Conservation (phyloP, 2,797 vertebrate genomes). For the Chelon auratus region DNA sequence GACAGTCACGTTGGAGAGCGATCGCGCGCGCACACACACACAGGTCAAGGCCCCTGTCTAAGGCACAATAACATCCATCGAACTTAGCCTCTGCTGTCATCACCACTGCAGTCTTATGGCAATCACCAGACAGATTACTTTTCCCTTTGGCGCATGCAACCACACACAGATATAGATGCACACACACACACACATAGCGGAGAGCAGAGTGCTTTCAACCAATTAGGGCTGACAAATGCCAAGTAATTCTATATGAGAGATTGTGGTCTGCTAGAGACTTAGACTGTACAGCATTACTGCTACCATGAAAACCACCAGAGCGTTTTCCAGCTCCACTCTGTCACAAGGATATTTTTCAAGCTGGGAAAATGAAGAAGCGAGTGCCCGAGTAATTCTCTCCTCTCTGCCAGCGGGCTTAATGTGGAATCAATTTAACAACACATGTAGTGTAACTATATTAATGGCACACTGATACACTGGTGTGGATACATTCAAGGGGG, state of each 20-base stretch:
- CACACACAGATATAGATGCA: constrained; percentile 41
- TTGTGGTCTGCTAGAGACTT: constrained; percentile 61
- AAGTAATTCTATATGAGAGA: constrained; percentile 70
- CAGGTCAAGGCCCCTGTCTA: constrained; percentile 17
- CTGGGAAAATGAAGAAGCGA: constrained; percentile 16
- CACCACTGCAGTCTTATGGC: constrained; percentile 25
- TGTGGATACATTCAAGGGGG: constrained; percentile 2
- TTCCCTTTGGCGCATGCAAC: constrained; percentile 39
- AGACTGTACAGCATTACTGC: constrained; percentile 48
- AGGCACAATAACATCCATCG: constrained; percentile 40
- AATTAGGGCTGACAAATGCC: constrained; percentile 66
- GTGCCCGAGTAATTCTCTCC: constrained; percentile 24
- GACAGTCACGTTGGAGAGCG: neutral
- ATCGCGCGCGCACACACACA: constrained; percentile 7
- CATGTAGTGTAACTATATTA: constrained; percentile 16
- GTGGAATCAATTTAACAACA: constrained; percentile 41
- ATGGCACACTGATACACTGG: neutral
- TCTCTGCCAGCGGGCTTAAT: constrained; percentile 29
- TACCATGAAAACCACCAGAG: constrained; percentile 61
- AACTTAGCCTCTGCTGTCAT: constrained; percentile 46
- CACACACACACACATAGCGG: constrained; percentile 12
- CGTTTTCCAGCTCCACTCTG: constrained; percentile 62
- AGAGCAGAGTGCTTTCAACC: constrained; percentile 36
- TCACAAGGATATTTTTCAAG: constrained; percentile 55
- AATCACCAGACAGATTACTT: constrained; percentile 45